Percentiles rank a stretch among this genome's conserved stretches.
These are phyloP conservation scores for Lordiphosa mommai DNA, from an alignment of 1,140 invertebrate genomes.

Conservation along the genomic window DNA sequence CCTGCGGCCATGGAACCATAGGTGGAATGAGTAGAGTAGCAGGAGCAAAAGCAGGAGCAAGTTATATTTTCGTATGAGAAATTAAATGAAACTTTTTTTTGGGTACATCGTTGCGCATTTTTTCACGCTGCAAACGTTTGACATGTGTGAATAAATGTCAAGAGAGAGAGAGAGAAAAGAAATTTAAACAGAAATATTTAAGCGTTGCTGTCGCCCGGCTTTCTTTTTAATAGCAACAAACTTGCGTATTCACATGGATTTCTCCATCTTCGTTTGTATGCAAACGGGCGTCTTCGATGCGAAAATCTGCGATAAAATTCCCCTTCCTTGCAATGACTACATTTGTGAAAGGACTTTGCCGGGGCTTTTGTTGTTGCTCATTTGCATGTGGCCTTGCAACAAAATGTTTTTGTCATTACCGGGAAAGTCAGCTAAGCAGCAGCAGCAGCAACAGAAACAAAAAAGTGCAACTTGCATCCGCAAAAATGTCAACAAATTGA, in stretches of 20 bases:
- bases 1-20: constrained; percentile 8
- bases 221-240: constrained; percentile 28
- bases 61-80: constrained; percentile 36
- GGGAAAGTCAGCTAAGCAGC: constrained; percentile 37
- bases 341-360: constrained; percentile 33
- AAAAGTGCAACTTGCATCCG: constrained; percentile 15
- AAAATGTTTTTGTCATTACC: constrained; percentile 70
- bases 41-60: background rate
- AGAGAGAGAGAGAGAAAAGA: background rate
- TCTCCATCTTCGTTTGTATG: constrained; percentile 15
- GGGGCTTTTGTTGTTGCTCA: constrained; percentile 38
- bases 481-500: constrained; percentile 68
- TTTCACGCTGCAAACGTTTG: constrained; percentile 16
- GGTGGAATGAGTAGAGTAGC: background rate
- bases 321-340: constrained; percentile 26
- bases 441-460: constrained; percentile 6
- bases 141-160: constrained; percentile 43
- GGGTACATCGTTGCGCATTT: constrained; percentile 6
- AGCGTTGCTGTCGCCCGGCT: constrained; percentile 26
- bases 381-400: constrained; percentile 67
- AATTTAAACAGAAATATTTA: constrained; percentile 57
- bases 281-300: constrained; percentile 60
- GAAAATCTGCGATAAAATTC: constrained; percentile 64
- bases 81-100: constrained; percentile 35
- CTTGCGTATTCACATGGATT: constrained; percentile 12